Conservation (phyloP, 2,113 vertebrate genomes). For the Phyllostomus discolor region DNA sequence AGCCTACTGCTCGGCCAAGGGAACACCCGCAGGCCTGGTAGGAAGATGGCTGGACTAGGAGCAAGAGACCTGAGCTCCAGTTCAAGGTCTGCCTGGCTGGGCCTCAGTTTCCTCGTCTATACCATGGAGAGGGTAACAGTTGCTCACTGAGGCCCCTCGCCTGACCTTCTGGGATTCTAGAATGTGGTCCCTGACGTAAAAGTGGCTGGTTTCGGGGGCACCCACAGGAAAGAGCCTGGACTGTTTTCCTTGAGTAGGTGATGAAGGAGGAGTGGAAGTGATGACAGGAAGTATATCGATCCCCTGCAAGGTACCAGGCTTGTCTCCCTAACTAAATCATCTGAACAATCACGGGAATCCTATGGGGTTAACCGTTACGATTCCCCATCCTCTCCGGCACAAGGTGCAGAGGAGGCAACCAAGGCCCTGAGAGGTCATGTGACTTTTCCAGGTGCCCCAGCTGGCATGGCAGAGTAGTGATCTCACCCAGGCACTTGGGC, state of each 20-base stretch:
- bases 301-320: neutral
- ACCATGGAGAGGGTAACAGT: neutral
- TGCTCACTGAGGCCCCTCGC: neutral
- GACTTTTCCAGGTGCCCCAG: neutral
- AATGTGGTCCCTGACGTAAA: neutral
- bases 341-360: neutral
- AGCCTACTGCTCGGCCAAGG: neutral
- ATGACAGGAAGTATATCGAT: rapidly evolving
- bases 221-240: too few species aligned
- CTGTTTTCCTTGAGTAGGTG: neutral
- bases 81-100: neutral
- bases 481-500: neutral
- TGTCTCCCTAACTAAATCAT: neutral
- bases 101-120: neutral
- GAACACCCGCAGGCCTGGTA: neutral
- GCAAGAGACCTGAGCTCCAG: neutral
- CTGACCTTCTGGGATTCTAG: neutral
- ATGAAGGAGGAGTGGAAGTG: neutral
- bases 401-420: neutral
- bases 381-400: too few species aligned
- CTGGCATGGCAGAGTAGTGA: neutral
- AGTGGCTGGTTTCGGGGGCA: neutral
- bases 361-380: neutral
- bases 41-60: neutral
- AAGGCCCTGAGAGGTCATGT: neutral